A percentile compares a stretch with the other conserved stretches of the same genome.
Evolutionary conservation across 2,797 vertebrate species (phyloP).

Genomic region (Lagorchestes hirsutus): DNA sequence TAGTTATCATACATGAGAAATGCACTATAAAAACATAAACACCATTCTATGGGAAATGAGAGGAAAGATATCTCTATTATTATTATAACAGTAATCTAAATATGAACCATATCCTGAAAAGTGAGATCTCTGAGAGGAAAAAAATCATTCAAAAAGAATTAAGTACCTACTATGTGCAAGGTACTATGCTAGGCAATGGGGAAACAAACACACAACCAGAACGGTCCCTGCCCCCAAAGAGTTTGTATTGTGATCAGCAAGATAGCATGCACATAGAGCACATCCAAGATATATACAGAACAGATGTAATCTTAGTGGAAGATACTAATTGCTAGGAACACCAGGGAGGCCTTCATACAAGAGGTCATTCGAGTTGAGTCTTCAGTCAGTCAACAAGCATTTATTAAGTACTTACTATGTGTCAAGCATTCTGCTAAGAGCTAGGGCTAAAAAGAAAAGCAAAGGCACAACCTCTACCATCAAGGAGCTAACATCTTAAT

Average conservation of each 20-base stretch:
- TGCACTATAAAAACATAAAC: not conserved
- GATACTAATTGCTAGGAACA: not conserved
- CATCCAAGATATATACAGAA: not conserved
- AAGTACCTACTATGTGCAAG: too few species aligned
- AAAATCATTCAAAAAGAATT: not conserved
- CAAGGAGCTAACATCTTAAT: not conserved
- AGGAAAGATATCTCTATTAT: not conserved
- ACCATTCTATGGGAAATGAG: not conserved
- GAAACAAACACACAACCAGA: not conserved
- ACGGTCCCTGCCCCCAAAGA: not conserved
- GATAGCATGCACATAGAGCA: not conserved
- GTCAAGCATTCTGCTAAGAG: not conserved
- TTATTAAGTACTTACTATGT: not conserved
- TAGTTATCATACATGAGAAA: not conserved
- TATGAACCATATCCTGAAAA: not conserved
- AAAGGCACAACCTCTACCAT: not conserved
- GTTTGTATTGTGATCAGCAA: not conserved
- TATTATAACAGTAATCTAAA: not conserved
- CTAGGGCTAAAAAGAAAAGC: not conserved
- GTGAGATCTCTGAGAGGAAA: not conserved
- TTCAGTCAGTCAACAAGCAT: not conserved
- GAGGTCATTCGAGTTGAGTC: not conserved
- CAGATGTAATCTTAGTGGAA: not conserved
- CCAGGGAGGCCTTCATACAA: not conserved
- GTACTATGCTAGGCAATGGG: not conserved